Evolutionary conservation across 2,113 vertebrate genomes (phyloP).

Genomic region (Bujurquina vittata): DNA sequence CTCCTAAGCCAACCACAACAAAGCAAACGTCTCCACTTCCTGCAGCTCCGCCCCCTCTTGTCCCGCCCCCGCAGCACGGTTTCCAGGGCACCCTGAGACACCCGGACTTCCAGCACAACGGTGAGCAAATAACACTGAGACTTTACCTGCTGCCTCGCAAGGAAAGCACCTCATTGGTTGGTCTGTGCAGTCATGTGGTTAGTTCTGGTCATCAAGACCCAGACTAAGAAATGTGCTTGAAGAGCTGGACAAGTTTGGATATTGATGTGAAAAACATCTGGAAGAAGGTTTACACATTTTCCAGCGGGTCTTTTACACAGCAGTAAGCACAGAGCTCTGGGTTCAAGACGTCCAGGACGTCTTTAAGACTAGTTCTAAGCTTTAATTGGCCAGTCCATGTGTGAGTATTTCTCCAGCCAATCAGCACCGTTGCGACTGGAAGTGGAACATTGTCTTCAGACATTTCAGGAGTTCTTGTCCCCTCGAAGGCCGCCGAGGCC

Average conservation of each 20-base stretch:
- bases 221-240: too few relatives aligned
- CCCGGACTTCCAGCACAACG: constrained; percentile 75
- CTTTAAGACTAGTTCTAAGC: neutral
- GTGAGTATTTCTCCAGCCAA: neutral
- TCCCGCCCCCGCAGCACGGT: constrained; percentile 16
- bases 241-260: too few relatives aligned
- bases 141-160: too few relatives aligned
- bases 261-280: neutral
- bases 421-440: neutral
- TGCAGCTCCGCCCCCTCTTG: neutral
- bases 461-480: neutral
- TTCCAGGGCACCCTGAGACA: constrained; percentile 63
- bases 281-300: neutral
- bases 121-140: constrained; percentile 31
- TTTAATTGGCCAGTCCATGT: neutral
- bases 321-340: neutral
- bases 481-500: neutral
- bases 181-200: neutral
- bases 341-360: neutral
- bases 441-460: neutral
- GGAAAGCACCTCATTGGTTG: too few relatives aligned
- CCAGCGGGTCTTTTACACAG: neutral
- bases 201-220: too few relatives aligned
- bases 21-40: neutral
- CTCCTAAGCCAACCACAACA: constrained; percentile 22